A percentile compares a stretch with the other conserved stretches of the same genome.
These are phyloP conservation scores for Dipus sagitta DNA, from an alignment of 2,797 vertebrate species.

Conservation along the genomic window DNA sequence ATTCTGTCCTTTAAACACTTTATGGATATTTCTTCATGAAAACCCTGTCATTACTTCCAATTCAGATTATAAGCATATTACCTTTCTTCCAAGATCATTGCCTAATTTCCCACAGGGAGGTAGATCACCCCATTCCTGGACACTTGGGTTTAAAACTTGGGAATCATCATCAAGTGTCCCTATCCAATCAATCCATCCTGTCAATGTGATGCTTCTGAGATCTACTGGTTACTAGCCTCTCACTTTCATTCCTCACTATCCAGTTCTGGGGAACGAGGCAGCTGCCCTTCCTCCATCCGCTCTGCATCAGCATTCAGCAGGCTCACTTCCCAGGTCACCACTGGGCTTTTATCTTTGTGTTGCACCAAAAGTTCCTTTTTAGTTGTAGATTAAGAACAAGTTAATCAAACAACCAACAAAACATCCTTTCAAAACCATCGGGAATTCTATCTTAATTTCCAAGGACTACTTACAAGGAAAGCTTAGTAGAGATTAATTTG, in stretches of 20 bases:
- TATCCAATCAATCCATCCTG: background rate
- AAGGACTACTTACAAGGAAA: background rate
- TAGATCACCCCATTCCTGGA: background rate
- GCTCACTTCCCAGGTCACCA: background rate
- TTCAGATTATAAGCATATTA: background rate
- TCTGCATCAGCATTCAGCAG: background rate
- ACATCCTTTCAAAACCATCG: background rate
- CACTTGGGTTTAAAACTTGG: background rate
- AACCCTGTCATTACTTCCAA: background rate
- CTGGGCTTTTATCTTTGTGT: background rate
- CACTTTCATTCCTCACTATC: too few relatives aligned
- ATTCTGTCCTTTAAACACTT: conserved; percentile 10
- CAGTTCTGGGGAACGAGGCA: background rate
- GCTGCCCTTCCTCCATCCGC: background rate
- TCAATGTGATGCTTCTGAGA: background rate
- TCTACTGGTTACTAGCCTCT: background rate
- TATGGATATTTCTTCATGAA: conserved; percentile 8
- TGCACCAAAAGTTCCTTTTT: background rate
- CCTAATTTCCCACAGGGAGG: background rate
- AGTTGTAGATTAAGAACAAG: background rate
- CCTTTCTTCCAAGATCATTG: background rate
- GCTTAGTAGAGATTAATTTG: background rate
- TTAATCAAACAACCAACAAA: background rate
- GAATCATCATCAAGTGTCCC: background rate
- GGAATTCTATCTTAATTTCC: background rate